Base-by-base conservation (phyloP, 2,797 vertebrate species). In the Pangasius krempfi region DNA sequence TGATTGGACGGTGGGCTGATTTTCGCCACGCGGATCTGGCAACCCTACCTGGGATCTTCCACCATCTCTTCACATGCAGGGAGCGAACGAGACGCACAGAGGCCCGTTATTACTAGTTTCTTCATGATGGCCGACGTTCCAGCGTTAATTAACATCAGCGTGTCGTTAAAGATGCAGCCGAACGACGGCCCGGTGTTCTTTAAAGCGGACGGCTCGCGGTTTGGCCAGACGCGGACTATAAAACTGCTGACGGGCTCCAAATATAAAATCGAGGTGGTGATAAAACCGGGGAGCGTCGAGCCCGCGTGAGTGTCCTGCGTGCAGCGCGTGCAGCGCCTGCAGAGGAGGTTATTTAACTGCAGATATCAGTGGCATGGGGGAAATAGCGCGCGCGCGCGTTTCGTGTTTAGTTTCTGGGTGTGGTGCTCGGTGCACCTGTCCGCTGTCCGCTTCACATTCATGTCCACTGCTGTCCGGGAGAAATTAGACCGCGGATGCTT, bases 201-300 rank as follows among this genome's bases (percentile, higher is more conserved):
- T 92, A 99, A 99, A 94, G 99, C 99, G 95, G 99, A 99, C 92
- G 98, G 99, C 22, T 97, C 97, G 91, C 94, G 99, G 5, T 99
- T 99, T 93, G 98, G 98, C 14, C 98, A 99, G 95, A 99, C 92
- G 94, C 94, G 98, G 86, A 99, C 98, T 89, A 99, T 99, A 94
- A 99, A 99, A 91, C 95, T 99, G 94, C 96, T 99, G 56, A 99
- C 98, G 0, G 98, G 98, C 16, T 98, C 98, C 89, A 99, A 99
- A 68, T 99, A 99, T 95, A 97, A 97, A 94, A 97, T 99, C 92
- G 96, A 98, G 93, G 96, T 99, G 94, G 95, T 95, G 81, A 54
- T 98, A 37, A 98, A 97, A 92, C 98, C 98, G 27, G 97, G 97
- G n/a, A 96, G 92, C 87, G 93, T 97, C 44, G 96, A 97, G 92